Conservation (phyloP, 2,797 vertebrate species). For the Liasis olivaceus region DNA sequence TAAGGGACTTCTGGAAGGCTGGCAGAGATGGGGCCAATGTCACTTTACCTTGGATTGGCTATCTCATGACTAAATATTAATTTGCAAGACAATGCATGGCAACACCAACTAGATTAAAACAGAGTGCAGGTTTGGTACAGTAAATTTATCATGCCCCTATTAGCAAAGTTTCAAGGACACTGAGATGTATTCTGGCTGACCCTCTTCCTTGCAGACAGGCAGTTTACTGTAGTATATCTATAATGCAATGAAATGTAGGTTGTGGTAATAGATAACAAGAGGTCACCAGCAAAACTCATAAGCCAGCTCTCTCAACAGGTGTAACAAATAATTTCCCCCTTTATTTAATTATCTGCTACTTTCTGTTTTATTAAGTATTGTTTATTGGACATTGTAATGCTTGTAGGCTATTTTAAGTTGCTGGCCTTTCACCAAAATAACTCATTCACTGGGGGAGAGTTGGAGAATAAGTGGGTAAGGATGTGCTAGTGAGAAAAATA, state of each 20-base stretch:
- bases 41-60: conserved; percentile 33
- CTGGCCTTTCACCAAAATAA: too few relatives aligned
- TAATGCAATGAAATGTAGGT: not conserved
- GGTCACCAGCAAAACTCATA: too few relatives aligned
- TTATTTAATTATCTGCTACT: too few relatives aligned
- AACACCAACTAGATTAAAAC: conserved; percentile 18
- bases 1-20: not conserved
- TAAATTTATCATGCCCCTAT: not conserved
- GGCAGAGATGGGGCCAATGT: not conserved
- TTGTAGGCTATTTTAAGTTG: too few relatives aligned
- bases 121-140: not conserved
- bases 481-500: too few relatives aligned
- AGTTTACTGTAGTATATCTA: not conserved
- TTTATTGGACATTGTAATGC: too few relatives aligned
- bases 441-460: too few relatives aligned
- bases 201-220: not conserved
- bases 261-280: not conserved
- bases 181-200: not conserved
- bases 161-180: not conserved
- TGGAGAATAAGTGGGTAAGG: too few relatives aligned
- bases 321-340: too few relatives aligned
- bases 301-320: too few relatives aligned
- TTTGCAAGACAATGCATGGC: conserved; percentile 42
- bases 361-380: too few relatives aligned
- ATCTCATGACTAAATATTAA: conserved; percentile 49